phyloP scores from a whole-genome alignment of 2,113 vertebrate genomes.

The Odontophorus gujanensis region DNA sequence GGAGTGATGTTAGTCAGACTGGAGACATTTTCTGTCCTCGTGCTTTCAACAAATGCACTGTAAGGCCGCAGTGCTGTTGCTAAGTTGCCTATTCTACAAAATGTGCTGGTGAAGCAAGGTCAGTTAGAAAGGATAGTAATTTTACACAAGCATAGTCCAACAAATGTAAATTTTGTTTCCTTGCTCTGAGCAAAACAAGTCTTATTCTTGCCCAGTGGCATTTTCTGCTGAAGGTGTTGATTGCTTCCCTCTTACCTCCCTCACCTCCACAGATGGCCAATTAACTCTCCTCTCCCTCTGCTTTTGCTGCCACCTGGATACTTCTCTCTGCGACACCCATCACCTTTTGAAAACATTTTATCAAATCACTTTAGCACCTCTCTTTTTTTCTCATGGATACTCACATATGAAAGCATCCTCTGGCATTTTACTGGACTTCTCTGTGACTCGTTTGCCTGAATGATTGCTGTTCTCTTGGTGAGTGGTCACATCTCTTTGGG shows the following conservation, averaged over 20 bases:
- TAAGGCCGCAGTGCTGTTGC: not conserved
- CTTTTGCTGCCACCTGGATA: not conserved
- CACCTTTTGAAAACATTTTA: not conserved
- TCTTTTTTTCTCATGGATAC: too few relatives aligned
- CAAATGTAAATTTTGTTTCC: not conserved
- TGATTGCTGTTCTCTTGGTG: not conserved
- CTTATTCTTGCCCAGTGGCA: not conserved
- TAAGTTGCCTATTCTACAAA: not conserved
- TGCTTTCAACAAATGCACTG: not conserved
- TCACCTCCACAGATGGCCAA: not conserved
- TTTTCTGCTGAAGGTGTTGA: not conserved
- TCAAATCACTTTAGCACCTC: not conserved
- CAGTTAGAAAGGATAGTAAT: not conserved
- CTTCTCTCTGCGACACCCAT: not conserved
- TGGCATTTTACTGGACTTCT: not conserved
- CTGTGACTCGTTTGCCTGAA: not conserved
- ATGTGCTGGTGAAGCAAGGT: not conserved
- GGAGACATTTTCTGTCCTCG: not conserved
- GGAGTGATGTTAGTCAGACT: not conserved
- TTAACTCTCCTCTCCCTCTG: not conserved
- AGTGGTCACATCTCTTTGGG: not conserved
- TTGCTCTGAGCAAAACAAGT: not conserved
- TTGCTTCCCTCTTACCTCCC: slow-evolving; percentile 13
- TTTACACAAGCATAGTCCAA: not conserved
- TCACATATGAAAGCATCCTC: not conserved